Base-by-base conservation (phyloP, 2,797 vertebrate species). In the Mionectes olivaceus region DNA sequence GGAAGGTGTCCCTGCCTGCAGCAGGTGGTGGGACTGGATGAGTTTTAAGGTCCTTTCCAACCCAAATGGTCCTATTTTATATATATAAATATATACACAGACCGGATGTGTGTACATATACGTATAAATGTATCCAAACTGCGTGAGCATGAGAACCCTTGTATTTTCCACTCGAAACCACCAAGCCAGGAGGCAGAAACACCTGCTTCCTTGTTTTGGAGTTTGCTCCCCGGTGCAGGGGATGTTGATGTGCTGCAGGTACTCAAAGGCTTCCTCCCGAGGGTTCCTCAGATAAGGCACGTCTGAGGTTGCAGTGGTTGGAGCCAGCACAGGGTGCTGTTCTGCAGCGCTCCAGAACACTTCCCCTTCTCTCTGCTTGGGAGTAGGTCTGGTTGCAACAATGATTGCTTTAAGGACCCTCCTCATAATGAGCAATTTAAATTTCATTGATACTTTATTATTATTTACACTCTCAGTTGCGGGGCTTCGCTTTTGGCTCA, bases 291-390 rank as follows among this genome's bases (percentile, higher is more conserved):
- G 4, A 0, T 1, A 7, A 50, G 61, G 5, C 39, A 23, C 23
- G 50, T 57, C 75, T 28, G 90, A 61, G 61, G 78, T 39, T 23
- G 59, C 19, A 1, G 50, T 1, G 60, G 37, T n/a, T 60, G 64
- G 25, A 44, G 55, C 30, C 60, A n/a, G 4, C n/a, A 25, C 30
- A 11, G 14, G 32, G 14, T 0, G 21, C 53, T n/a, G 1, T 80
- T 35, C 50, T 32, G 27, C 11, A 13, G 0, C 7, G 0, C 0
- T 41, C n/a, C 32, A 9, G 6, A 37, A 14, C 2, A 0, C 71
- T 50, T 50, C 49, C 49, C 18, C 4, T 24, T 57, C 24, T 22
- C 41, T 37, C 35, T 35, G 10, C 16, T 55, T 19, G 5, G 7
- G 44, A 75, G 19, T 4, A 43, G 59, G 11, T 47, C n/a, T 7